Base-by-base conservation (phyloP, 2,888 invertebrate species). In the Standfussiana lucernea region DNA sequence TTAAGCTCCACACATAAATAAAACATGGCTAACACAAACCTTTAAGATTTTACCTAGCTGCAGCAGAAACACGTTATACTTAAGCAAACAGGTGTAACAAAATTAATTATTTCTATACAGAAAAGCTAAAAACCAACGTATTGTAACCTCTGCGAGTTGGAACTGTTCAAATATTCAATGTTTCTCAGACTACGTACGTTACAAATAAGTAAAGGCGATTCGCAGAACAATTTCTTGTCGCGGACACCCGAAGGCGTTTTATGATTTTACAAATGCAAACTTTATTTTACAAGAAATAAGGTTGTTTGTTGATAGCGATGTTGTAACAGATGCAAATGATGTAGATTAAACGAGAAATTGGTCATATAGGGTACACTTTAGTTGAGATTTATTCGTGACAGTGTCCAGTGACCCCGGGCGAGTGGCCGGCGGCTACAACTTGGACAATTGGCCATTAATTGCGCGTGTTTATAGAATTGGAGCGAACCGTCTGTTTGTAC, bases 311-410 rank as follows among this genome's bases (percentile, higher is more conserved):
- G 75, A 65, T 71, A 15, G 11, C 75, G 64, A 45, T 42, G 68
- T 81, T 77, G 74, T 47, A 75, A 80, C 84, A 83, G 85, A 89
- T 91, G 90, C 89, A 90, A 90, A 90, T 90, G 72, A 80, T 88
- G 86, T 91, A 92, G 92, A 92, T 93, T 93, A 94, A 95, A 94
- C 93, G 93, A 93, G 94, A 94, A 95, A 95, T 95, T 94, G 95
- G 90, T 91, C 88, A 89, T 90, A 90, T 86, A 87, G 87, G 87
- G 87, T 88, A 81, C 86, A 91, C 90, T 94, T 95, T 94, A 95
- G 95, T 96, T 95, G 93, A 95, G 96, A 95, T 95, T 96, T 95
- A 95, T 95, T 93, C 87, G 92, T 89, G 92, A 91, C 93, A 90
- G 89, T 80, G 90, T 89, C 81, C 92, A 90, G 85, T 91, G 93